Evolutionary conservation across 2,888 invertebrate species (phyloP).

Genomic region (Eubasilissa splendida): DNA sequence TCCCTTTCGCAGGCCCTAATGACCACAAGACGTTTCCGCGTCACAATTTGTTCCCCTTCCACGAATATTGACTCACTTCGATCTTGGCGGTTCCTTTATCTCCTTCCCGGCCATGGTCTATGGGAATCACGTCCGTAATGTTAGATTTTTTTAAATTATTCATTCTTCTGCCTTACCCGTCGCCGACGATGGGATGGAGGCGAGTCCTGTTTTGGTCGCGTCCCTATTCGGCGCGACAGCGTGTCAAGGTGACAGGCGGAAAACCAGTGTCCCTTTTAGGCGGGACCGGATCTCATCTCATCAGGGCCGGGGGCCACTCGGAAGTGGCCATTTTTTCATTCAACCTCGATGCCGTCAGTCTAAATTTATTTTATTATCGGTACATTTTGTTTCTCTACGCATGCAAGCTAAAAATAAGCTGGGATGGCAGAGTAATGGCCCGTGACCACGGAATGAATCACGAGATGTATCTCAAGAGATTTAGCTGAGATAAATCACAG

Average conservation of each 20-base stretch:
- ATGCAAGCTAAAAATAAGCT: too few species aligned
- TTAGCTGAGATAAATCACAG: too few species aligned
- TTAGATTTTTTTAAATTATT: conserved; percentile 20
- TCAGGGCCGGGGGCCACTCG: conserved; percentile 5
- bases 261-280: conserved; percentile 34
- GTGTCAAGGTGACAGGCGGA: conserved; percentile 47
- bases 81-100: conserved; percentile 5
- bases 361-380: too few species aligned
- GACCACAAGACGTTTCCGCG: too few species aligned
- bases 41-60: neutral
- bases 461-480: too few species aligned
- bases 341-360: too few species aligned
- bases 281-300: conserved; percentile 24
- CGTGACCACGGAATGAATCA: too few species aligned
- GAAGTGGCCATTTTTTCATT: too few species aligned
- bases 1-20: too few species aligned
- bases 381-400: too few species aligned
- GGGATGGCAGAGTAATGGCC: too few species aligned
- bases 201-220: conserved; percentile 5
- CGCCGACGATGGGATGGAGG: neutral
- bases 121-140: conserved; percentile 9
- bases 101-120: neutral
- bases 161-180: conserved; percentile 11
- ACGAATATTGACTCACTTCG: neutral
- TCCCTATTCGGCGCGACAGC: conserved; percentile 17